Percentiles rank a stretch among this genome's conserved stretches.
phyloP scores from a whole-genome alignment of 92 coral and sea anemone species.

The Phenganax subtilis region DNA sequence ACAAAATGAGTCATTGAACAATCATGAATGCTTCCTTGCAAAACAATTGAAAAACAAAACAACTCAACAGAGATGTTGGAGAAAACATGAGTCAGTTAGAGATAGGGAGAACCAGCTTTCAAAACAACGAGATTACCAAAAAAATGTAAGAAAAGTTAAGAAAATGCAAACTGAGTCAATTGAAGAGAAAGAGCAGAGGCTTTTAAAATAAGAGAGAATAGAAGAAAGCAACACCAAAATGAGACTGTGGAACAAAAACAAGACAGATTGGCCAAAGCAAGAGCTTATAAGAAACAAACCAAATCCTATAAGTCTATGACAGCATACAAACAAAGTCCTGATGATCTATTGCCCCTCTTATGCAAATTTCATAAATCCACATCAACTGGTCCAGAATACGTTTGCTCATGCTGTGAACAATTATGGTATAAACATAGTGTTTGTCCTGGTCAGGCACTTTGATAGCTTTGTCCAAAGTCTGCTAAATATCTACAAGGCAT shows the following conservation, averaged over 20 bases:
- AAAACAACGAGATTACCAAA: too few relatives aligned
- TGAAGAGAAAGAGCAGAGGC: background rate
- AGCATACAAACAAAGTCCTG: too few relatives aligned
- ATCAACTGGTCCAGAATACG: conserved; percentile 23
- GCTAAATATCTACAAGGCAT: conserved; percentile 32
- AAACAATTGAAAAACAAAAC: background rate
- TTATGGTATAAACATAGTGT: conserved; percentile 58
- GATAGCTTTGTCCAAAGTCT: conserved; percentile 41
- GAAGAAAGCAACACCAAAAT: too few relatives aligned
- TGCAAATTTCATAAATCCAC: conserved; percentile 17
- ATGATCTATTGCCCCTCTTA: background rate
- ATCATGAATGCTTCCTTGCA: background rate
- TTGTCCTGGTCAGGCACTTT: conserved; percentile 37
- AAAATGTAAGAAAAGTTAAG: too few relatives aligned
- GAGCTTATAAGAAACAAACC: too few relatives aligned
- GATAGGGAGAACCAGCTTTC: too few relatives aligned
- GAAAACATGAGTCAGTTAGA: too few relatives aligned
- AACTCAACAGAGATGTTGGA: too few relatives aligned
- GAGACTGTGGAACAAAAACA: too few relatives aligned
- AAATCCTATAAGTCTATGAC: too few relatives aligned
- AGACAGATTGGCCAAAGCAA: too few relatives aligned
- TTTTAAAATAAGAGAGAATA: background rate
- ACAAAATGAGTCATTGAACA: background rate
- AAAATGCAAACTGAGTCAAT: background rate
- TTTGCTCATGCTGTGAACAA: conserved; percentile 48